A percentile compares a stretch with the other conserved stretches of the same genome.
Conservation (phyloP, 2,888 invertebrate species). For the Harpalus rubripes region DNA sequence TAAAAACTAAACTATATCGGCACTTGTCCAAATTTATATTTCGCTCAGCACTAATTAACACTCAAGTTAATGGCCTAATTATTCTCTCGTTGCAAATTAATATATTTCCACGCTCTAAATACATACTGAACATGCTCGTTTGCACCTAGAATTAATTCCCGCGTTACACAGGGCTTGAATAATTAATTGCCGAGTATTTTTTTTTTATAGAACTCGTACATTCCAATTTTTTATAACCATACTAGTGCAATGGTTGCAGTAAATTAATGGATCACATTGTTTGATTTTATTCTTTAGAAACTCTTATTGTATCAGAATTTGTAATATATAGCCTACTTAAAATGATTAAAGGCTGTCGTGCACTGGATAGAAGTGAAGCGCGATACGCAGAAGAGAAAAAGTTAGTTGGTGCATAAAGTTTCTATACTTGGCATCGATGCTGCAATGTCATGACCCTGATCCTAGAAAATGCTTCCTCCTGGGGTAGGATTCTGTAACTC, state of each 20-base stretch:
- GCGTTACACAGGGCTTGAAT: background rate
- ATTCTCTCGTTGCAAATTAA: slow-evolving; percentile 39
- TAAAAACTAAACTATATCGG: slow-evolving; percentile 9
- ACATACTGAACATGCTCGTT: background rate
- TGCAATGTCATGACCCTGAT: no score
- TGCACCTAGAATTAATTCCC: background rate
- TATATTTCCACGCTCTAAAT: slow-evolving; percentile 1
- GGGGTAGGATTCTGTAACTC: no score
- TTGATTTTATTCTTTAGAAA: no score
- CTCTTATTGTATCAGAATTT: no score
- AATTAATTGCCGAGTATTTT: background rate
- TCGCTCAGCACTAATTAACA: slow-evolving; percentile 30
- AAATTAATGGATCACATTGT: no score
- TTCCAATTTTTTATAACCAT: no score
- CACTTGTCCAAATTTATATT: slow-evolving; percentile 1
- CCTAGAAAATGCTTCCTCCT: no score
- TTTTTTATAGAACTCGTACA: background rate
- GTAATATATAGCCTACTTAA: no score
- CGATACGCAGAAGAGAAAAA: background rate
- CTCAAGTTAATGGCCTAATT: slow-evolving; percentile 36
- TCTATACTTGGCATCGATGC: no score
- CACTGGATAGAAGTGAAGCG: background rate
- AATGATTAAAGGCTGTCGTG: no score
- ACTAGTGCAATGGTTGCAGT: no score
- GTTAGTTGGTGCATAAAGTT: no score